These are phyloP conservation scores for Porphyrio hochstetteri DNA, from an alignment of 2,113 vertebrate species.

Conservation along the genomic window DNA sequence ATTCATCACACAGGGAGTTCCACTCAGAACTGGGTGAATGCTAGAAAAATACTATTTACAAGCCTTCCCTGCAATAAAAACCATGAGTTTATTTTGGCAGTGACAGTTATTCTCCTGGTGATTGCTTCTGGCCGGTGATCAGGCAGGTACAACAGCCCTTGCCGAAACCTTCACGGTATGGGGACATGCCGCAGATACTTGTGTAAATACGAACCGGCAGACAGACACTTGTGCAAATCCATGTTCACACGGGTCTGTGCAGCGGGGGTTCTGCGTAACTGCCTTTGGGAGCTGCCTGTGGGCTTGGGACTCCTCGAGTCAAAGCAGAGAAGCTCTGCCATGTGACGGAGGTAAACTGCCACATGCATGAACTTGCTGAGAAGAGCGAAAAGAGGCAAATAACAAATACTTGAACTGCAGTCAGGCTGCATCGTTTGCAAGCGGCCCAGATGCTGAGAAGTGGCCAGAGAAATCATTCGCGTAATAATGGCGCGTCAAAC, in stretches of 20 bases:
- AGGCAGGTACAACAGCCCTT: slow-evolving; percentile 41
- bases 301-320: background rate
- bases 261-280: background rate
- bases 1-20: slow-evolving; percentile 40
- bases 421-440: slow-evolving; percentile 10
- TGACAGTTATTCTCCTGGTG: background rate
- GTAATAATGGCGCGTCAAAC: background rate
- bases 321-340: background rate
- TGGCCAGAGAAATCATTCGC: background rate
- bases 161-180: background rate
- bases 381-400: background rate
- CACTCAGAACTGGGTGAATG: slow-evolving; percentile 39
- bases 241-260: background rate
- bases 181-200: background rate
- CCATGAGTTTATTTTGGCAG: slow-evolving; percentile 49
- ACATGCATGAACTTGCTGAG: background rate
- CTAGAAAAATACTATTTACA: slow-evolving; percentile 52
- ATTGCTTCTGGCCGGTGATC: background rate
- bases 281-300: background rate
- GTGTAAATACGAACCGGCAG: background rate
- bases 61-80: slow-evolving; percentile 56
- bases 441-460: background rate
- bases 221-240: background rate
- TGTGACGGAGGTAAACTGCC: background rate
- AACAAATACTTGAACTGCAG: slow-evolving; percentile 33